Evolutionary conservation across 2,113 vertebrate species (phyloP).

Genomic region (Semnornis frantzii): DNA sequence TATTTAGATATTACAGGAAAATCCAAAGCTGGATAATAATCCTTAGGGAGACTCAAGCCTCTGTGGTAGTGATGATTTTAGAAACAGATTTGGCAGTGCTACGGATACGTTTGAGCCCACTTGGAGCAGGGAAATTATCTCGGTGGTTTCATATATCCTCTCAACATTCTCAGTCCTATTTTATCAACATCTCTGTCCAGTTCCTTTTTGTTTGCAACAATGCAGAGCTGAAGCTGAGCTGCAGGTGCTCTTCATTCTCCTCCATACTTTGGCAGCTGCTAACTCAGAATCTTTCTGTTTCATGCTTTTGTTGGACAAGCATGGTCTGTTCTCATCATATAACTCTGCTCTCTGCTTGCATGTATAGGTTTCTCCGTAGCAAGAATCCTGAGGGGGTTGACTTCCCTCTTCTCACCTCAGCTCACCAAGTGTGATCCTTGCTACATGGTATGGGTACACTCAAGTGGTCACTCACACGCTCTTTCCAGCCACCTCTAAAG

Average conservation of each 20-base stretch:
- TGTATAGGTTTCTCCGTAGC: not conserved
- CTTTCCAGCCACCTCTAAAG: not conserved
- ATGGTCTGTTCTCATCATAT: not conserved
- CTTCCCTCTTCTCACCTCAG: not conserved
- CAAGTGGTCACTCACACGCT: accelerated
- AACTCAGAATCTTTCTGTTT: not conserved
- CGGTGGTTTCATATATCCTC: not conserved
- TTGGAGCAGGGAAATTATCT: not conserved
- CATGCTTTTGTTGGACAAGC: not conserved
- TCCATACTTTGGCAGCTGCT: not conserved
- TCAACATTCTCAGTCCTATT: not conserved
- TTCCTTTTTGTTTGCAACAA: not conserved
- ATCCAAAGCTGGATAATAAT: not conserved
- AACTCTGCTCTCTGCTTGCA: not conserved
- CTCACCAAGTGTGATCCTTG: not conserved
- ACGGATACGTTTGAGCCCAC: not conserved
- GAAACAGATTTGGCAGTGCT: not conserved
- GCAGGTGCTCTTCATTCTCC: not conserved
- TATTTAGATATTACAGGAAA: not conserved
- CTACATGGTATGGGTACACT: not conserved
- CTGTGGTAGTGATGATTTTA: not conserved
- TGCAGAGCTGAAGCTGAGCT: not conserved
- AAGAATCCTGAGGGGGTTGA: not conserved
- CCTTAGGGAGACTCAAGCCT: not conserved
- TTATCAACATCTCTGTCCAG: not conserved